Conservation (phyloP, 2,888 invertebrate genomes). For the Brenthis ino region DNA sequence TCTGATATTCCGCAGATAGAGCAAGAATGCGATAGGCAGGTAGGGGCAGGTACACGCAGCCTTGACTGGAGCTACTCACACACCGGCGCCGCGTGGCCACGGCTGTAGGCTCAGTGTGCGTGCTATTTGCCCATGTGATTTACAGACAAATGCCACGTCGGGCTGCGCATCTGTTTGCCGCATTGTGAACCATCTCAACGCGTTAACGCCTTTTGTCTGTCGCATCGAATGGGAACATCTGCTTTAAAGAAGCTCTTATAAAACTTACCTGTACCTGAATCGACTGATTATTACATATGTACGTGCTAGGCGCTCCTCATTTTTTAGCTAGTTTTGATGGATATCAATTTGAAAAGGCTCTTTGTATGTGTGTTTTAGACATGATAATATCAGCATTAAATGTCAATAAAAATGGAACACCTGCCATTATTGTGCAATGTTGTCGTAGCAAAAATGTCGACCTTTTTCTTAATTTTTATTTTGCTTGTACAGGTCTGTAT, state of each 20-base stretch:
- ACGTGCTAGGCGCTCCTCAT: slow-evolving; percentile 18
- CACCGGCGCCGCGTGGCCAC: slow-evolving; percentile 36
- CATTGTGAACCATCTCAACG: slow-evolving; percentile 67
- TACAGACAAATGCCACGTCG: slow-evolving; percentile 73
- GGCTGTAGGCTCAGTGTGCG: slow-evolving; percentile 50
- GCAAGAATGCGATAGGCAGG: slow-evolving; percentile 72
- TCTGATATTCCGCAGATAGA: slow-evolving; percentile 70
- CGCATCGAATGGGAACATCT: slow-evolving; percentile 63
- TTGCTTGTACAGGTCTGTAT: no score
- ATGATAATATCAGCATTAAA: neutral
- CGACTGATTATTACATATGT: slow-evolving; percentile 24
- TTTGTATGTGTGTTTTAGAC: slow-evolving; percentile 17
- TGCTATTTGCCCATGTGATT: slow-evolving; percentile 75
- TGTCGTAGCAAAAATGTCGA: no score
- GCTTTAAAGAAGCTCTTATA: slow-evolving; percentile 58
- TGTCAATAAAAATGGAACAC: no score
- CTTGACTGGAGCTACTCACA: slow-evolving; percentile 45
- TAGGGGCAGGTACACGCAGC: slow-evolving; percentile 62
- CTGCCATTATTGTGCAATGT: no score
- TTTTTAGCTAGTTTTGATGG: slow-evolving; percentile 21
- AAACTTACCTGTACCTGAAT: slow-evolving; percentile 39
- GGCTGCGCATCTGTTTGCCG: slow-evolving; percentile 71
- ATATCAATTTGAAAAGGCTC: slow-evolving; percentile 16
- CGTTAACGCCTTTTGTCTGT: slow-evolving; percentile 72
- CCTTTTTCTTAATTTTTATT: no score